These are phyloP conservation scores for Drosophila setifemur DNA, from an alignment of 1,140 invertebrate species.

Conservation along the genomic window DNA sequence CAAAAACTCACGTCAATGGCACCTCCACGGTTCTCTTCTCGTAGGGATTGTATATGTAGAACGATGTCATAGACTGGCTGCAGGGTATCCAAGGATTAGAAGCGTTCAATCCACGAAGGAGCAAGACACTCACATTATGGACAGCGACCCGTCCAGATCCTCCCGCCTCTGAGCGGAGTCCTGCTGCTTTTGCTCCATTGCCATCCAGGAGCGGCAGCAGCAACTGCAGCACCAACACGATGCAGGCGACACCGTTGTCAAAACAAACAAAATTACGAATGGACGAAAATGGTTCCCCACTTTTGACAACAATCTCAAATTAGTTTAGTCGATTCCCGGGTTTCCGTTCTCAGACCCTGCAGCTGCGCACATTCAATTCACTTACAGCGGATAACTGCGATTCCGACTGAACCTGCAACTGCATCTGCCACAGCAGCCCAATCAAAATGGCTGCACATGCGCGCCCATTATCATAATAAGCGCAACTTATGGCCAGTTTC, in stretches of 20 bases:
- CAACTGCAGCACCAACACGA: not conserved
- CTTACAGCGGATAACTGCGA: conserved; percentile 48
- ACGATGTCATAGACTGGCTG: conserved; percentile 43
- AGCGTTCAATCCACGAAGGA: accelerated
- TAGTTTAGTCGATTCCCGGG: conserved; percentile 10
- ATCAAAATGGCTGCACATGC: conserved; percentile 67
- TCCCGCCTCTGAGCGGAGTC: not conserved
- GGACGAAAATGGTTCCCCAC: conserved; percentile 9
- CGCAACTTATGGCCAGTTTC: conserved; percentile 57
- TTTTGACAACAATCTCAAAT: conserved; percentile 71
- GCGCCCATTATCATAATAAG: conserved; percentile 64
- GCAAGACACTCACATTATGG: conserved; percentile 32
- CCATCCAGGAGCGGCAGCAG: not conserved
- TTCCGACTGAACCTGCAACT: not conserved
- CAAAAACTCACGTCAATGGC: conserved; percentile 49
- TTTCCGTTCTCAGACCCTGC: not conserved
- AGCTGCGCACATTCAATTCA: conserved; percentile 63
- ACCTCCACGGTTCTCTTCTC: conserved; percentile 56
- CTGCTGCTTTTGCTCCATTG: conserved; percentile 20
- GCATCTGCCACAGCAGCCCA: conserved; percentile 15
- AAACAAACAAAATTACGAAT: not conserved
- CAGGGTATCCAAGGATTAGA: not conserved
- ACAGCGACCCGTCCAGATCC: not conserved
- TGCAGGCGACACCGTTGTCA: no score
- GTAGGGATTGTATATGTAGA: conserved; percentile 59